Base-by-base conservation (phyloP, 2,888 invertebrate species). In the Acronicta aceris region DNA sequence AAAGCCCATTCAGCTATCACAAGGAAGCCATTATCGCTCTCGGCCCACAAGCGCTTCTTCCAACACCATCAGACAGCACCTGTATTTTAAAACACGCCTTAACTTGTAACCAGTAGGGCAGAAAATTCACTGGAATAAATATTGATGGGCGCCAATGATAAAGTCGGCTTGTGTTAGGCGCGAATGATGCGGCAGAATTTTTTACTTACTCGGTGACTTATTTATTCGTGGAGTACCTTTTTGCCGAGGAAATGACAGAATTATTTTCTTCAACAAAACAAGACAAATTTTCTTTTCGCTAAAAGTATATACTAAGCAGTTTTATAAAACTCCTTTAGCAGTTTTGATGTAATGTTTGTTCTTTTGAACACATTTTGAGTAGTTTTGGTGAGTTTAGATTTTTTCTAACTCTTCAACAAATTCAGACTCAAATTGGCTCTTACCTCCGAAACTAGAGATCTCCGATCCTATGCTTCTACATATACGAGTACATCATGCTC, bases 11-110 rank as follows among this genome's bases (percentile, higher is more conserved):
- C 85, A 85, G 82, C 74, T 85, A 84, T 85, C 86, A 76, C 76
- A 72, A 84, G 87, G 88, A 88, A 88, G 88, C 87, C 80, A 88
- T 88, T 88, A 88, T 81, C 83, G 81, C 81, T 74, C 65, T 57
- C 51, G 57, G 57, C 55, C 65, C 65, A 74, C 78, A 53, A 82
- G 75, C 67, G 69, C 65, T 65, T 74, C 60, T 76, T 60, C 63
- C 66, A 60, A 65, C 59, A 62, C 77, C 59, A 61, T 64, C 67
- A 65, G 42, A 40, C 57, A 52, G 46, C 55, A 58, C 48, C 65
- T 64, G 38, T 65, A 66, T 58, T 53, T 43, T 27, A 69, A 69
- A 79, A 74, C 33, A 50, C 36, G 70, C 81, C 74, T 76, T 80
- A 81, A 67, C 25, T 59, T 38, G 8, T 51, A 59, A 55, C 40